phyloP scores from a whole-genome alignment of 2,888 invertebrate genomes.

The Odontomyia ornata region DNA sequence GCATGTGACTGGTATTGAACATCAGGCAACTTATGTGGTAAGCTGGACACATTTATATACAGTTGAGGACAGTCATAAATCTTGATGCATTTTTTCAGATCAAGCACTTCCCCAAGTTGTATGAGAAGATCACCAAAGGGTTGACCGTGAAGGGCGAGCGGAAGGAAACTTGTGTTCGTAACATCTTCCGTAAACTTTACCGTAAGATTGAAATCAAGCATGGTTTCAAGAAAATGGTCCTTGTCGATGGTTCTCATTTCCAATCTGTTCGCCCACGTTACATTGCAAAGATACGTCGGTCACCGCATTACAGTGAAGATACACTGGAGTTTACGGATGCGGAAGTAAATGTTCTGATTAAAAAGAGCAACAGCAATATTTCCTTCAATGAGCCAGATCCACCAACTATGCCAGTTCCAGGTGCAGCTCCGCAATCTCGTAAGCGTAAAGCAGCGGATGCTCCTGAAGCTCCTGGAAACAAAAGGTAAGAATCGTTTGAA shows the following conservation, averaged over 20 bases:
- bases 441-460: neutral
- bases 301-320: conserved; percentile 46
- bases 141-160: neutral
- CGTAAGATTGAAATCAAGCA: conserved; percentile 50
- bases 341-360: conserved; percentile 45
- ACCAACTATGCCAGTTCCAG: neutral
- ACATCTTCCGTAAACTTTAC: conserved; percentile 50
- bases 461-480: neutral
- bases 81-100: conserved; percentile 36
- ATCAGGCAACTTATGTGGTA: conserved; percentile 49
- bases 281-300: conserved; percentile 27
- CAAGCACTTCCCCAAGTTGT: conserved; percentile 49
- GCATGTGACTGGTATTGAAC: conserved; percentile 39
- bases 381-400: conserved; percentile 48
- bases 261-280: conserved; percentile 37
- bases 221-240: conserved; percentile 44
- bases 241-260: conserved; percentile 48
- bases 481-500: neutral
- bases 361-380: conserved; percentile 46
- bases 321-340: conserved; percentile 44
- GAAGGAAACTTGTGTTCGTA: conserved; percentile 32
- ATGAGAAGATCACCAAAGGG: conserved; percentile 36
- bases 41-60: neutral
- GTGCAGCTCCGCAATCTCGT: neutral
- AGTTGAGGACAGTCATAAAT: neutral